phyloP scores from a whole-genome alignment of 2,113 vertebrate genomes.

The Scortum barcoo region DNA sequence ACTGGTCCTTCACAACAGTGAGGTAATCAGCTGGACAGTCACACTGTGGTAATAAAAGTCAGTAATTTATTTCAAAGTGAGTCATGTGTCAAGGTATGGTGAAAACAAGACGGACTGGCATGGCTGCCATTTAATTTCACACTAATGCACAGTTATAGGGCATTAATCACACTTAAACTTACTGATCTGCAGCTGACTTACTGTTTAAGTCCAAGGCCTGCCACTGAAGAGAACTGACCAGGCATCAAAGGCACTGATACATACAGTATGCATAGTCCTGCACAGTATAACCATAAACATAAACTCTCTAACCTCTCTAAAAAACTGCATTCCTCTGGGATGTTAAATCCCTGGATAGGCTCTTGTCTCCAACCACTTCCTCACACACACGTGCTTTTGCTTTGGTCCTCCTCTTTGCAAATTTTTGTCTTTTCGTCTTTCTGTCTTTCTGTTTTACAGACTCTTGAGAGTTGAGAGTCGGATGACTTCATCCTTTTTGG shows the following conservation, averaged over 20 bases:
- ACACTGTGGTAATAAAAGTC: constrained; percentile 37
- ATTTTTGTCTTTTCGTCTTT: not conserved
- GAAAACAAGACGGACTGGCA: constrained; percentile 27
- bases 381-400: constrained; percentile 13
- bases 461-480: no score
- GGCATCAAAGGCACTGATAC: not conserved
- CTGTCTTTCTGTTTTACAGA: not conserved
- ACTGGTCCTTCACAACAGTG: constrained; percentile 32
- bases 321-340: constrained; percentile 30
- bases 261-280: not conserved
- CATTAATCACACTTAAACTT: not conserved
- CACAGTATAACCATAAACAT: not conserved
- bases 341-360: constrained; percentile 24
- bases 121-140: not conserved
- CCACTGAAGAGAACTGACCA: not conserved
- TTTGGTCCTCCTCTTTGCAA: not conserved
- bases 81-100: constrained; percentile 13
- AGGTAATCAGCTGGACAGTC: constrained; percentile 33
- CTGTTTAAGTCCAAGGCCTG: not conserved
- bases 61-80: constrained; percentile 42
- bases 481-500: not conserved
- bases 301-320: not conserved
- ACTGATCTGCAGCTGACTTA: not conserved
- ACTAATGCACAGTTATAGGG: not conserved
- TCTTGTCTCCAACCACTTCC: constrained; percentile 42